Evolutionary conservation across 2,888 invertebrate genomes (phyloP), one percentile per base, ranked within the genome.

Genomic region (Drosophila cognata): DNA sequence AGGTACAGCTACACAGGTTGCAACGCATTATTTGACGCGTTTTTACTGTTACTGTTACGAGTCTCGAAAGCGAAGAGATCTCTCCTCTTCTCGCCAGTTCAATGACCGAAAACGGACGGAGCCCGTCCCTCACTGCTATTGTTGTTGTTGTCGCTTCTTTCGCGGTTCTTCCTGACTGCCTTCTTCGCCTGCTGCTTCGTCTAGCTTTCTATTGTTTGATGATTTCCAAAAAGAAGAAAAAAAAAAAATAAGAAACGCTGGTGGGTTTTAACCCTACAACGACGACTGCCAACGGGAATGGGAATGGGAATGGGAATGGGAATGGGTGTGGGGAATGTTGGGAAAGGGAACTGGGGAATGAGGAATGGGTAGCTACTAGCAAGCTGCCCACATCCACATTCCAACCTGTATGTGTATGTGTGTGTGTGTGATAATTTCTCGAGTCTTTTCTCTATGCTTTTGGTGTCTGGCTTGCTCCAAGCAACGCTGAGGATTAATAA

Each of bases 161-260:
- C 74, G 82, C 81, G 85, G 90, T 85, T 85, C 85, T 85, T 85
- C 85, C 85, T 85, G 85, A 89, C 89, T 85, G 85, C 76, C 78
- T 78, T 81, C 89, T 82, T 80, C 71, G 87, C 86, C 85, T 82
- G 79, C 63, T 83, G 82, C 81, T 81, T 84, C 82, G 89, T 84
- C 89, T 85, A 89, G 90, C 85, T 85, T 85, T 85, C 85, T 85
- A 88, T 85, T 85, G 90, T 85, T 76, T 85, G 89, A 87, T 87
- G 88, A 74, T 88, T 89, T 85, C 87, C 82, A 89, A 85, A 84
- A 46, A 46, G 46, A 84, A 74, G 71, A 67, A 75, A 72, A 41
- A 61, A 77, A 71, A 80, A 66, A 75, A 60, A 79, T 61, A 71
- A 52, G 50, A 79, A 73, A 74, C 77, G 85, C 75, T 84, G 75